These are phyloP conservation scores for Neocloeon triangulifer DNA, from an alignment of 1,140 invertebrate species.

Conservation along the genomic window DNA sequence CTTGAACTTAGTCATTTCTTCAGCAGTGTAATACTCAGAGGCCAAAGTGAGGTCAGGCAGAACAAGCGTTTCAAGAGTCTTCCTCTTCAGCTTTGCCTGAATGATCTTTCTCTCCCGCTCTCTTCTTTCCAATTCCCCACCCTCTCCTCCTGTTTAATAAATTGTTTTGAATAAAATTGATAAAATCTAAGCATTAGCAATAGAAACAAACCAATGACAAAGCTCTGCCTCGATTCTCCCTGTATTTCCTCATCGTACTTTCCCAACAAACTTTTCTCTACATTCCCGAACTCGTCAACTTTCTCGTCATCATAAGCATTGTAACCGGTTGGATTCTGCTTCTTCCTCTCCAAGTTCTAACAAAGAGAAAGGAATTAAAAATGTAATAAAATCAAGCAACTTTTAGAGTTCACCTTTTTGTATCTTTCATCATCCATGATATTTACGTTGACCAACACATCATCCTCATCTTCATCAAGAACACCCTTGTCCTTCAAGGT, in stretches of 20 bases:
- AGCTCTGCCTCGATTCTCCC: slow-evolving; percentile 50
- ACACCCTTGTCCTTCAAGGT: slow-evolving; percentile 87
- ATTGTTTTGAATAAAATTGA: slow-evolving; percentile 6
- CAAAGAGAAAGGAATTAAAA: slow-evolving; percentile 3
- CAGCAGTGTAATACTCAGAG: slow-evolving; percentile 69
- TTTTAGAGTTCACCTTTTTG: slow-evolving; percentile 32
- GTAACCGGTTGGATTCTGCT: slow-evolving; percentile 50
- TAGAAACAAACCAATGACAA: slow-evolving; percentile 39
- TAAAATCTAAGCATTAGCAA: slow-evolving; percentile 19
- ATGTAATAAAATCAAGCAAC: slow-evolving; percentile 7
- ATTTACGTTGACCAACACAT: slow-evolving; percentile 91
- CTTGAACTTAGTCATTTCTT: slow-evolving; percentile 73
- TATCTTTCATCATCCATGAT: slow-evolving; percentile 82
- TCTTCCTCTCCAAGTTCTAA: slow-evolving; percentile 36
- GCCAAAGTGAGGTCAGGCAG: slow-evolving; percentile 45
- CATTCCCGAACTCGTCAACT: slow-evolving; percentile 56
- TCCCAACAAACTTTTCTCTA: slow-evolving; percentile 43
- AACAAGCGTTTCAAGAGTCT: slow-evolving; percentile 46
- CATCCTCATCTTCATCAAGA: slow-evolving; percentile 63
- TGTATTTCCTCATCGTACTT: slow-evolving; percentile 96
- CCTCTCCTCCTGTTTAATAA: slow-evolving; percentile 15
- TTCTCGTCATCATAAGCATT: slow-evolving; percentile 74
- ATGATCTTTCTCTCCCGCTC: slow-evolving; percentile 14
- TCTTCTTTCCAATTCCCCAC: slow-evolving; percentile 14
- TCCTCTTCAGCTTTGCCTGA: slow-evolving; percentile 23